Base-by-base conservation (phyloP, 30 jellyfish, hydroid and myxozoan genomes). In the Pelagia noctiluca region DNA sequence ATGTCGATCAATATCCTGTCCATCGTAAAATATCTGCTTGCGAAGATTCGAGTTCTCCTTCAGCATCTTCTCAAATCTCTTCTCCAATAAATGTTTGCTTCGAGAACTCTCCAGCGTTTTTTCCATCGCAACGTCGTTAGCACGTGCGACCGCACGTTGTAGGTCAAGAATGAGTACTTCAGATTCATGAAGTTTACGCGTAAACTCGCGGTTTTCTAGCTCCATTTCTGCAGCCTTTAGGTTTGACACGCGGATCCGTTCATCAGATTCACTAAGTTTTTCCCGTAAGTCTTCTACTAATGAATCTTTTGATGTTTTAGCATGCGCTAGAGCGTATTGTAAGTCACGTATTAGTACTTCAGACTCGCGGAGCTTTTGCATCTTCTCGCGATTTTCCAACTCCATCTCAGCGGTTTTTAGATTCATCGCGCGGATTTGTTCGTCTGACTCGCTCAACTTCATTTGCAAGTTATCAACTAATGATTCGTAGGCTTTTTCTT, bases 111-210 rank as follows among this genome's bases (percentile, higher is more conserved):
- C 98, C 35, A 93, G 87, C 10, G 96, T 78, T 61, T 93, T 93
- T 70, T 93, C 97, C 98, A 93, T 93, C 23, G 98, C 98, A 26
- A 93, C 82, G 71, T 93, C 98, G 49, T 93, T 93, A 1, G 98
- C 97, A 0, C 93, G 90, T 29, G 98, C 94, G 18, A 93, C 90
- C 16, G 98, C 98, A 30, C 77, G 80, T 65, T 93, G 98, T 26
- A 93, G 65, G 47, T 93, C 98, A 25, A 66, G 64, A 16, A 93
- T 69, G 29, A 93, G 72, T 8, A 30, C 87, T 52, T 93, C 98
- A 0, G 97, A 93, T 64, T 87, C 98, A 21, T 81, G 84, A 4
- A 93, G 62, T 47, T 93, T 93, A 19, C 78, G 86, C 18, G 88
- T 76, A 69, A 75, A 87, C 57, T 76, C 97, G 37, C 38, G 54